Evolutionary conservation across 1,140 invertebrate genomes (phyloP).

Genomic region (Ostrea edulis): DNA sequence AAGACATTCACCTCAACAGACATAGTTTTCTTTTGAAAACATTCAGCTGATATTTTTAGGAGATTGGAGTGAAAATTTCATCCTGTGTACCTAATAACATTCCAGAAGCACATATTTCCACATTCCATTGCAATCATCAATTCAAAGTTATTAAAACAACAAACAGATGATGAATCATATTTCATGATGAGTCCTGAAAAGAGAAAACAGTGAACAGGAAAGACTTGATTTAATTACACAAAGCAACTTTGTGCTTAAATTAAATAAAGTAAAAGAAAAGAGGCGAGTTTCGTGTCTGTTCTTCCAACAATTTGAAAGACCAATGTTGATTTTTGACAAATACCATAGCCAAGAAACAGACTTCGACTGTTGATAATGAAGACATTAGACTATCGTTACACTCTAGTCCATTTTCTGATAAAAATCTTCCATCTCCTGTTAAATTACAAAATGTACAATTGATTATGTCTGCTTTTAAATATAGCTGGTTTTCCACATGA

Average conservation of each 20-base stretch:
- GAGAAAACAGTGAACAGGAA: slow-evolving; percentile 24
- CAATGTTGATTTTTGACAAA: slow-evolving; percentile 33
- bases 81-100: neutral
- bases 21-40: neutral
- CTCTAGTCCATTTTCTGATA: slow-evolving; percentile 31
- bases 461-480: slow-evolving; percentile 39
- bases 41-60: neutral
- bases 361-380: slow-evolving; percentile 37
- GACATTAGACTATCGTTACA: slow-evolving; percentile 32
- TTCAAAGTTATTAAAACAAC: slow-evolving; percentile 38
- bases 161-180: slow-evolving; percentile 37
- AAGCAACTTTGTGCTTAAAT: slow-evolving; percentile 36
- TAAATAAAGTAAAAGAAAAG: slow-evolving; percentile 22
- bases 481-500: slow-evolving; percentile 36
- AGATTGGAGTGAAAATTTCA: slow-evolving; percentile 5
- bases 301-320: slow-evolving; percentile 19
- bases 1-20: neutral
- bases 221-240: slow-evolving; percentile 31
- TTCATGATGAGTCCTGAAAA: slow-evolving; percentile 31
- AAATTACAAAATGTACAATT: slow-evolving; percentile 38
- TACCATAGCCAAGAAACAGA: slow-evolving; percentile 24
- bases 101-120: neutral
- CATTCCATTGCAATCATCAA: slow-evolving; percentile 32
- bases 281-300: slow-evolving; percentile 31
- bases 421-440: slow-evolving; percentile 25